Evolutionary conservation across 2,113 vertebrate genomes (phyloP).

Genomic region (Podarcis raffonei): DNA sequence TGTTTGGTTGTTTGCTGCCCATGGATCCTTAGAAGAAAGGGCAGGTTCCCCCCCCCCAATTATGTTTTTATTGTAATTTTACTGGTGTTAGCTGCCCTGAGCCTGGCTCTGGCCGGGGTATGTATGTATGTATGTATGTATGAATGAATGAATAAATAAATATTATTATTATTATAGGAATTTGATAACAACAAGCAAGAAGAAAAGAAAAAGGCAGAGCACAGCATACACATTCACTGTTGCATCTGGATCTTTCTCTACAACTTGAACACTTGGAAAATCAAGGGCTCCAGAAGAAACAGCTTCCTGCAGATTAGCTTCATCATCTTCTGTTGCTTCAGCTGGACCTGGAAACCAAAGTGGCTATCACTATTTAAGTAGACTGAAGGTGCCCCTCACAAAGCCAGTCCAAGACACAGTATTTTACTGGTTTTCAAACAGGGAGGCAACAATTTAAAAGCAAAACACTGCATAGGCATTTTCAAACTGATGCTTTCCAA

Average conservation of each 20-base stretch:
- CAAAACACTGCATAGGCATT: background rate
- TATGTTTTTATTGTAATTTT: too few relatives aligned
- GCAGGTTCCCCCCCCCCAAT: too few relatives aligned
- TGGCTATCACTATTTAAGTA: background rate
- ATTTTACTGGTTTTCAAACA: background rate
- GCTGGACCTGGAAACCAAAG: slow-evolving; percentile 66
- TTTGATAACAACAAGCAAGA: too few relatives aligned
- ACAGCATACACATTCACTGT: background rate
- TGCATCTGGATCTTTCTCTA: slow-evolving; percentile 82
- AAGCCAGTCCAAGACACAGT: background rate
- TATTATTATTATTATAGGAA: too few relatives aligned
- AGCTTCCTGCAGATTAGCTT: slow-evolving; percentile 77
- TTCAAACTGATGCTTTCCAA: background rate
- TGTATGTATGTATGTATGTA: too few relatives aligned
- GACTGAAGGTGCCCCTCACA: background rate
- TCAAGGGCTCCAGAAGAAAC: slow-evolving; percentile 81
- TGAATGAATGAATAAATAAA: too few relatives aligned
- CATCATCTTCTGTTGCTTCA: slow-evolving; percentile 56
- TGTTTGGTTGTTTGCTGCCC: too few relatives aligned
- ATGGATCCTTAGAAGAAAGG: too few relatives aligned
- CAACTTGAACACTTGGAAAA: slow-evolving; percentile 73
- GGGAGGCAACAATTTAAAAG: background rate
- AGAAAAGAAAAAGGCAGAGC: background rate
- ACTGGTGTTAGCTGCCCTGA: too few relatives aligned
- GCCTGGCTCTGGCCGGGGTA: too few relatives aligned